phyloP scores from a whole-genome alignment of 1,140 invertebrate genomes.

The Coenobita brevimanus region DNA sequence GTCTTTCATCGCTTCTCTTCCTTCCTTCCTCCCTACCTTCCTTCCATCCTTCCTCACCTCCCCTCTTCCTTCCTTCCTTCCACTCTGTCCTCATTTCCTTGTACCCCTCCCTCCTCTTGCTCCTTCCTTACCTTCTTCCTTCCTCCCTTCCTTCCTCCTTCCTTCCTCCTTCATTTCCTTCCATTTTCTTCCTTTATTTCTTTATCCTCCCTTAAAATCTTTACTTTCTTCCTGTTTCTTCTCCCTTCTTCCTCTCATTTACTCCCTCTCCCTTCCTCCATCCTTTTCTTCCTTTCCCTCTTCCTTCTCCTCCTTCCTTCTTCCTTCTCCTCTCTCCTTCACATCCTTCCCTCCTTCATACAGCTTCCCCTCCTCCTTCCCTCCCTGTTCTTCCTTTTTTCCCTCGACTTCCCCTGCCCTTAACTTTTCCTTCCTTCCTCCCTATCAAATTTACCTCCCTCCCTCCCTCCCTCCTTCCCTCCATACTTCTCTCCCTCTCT shows the following conservation, averaged over 20 bases:
- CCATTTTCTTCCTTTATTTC: background rate
- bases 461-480: too few species aligned
- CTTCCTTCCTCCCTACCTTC: too few species aligned
- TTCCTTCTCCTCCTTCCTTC: too few species aligned
- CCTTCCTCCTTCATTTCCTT: background rate
- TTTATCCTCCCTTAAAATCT: background rate
- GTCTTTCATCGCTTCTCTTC: too few species aligned
- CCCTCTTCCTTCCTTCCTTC: background rate
- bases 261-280: background rate
- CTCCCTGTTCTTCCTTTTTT: too few species aligned
- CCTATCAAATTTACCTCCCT: too few species aligned
- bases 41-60: background rate
- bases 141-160: background rate
- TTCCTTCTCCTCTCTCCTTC: background rate
- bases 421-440: too few species aligned
- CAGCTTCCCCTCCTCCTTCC: background rate
- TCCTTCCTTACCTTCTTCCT: slow-evolving; percentile 36
- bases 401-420: too few species aligned
- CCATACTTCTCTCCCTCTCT: too few species aligned
- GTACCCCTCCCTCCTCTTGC: too few species aligned
- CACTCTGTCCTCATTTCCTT: too few species aligned
- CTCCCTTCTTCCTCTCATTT: background rate
- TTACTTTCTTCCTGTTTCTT: background rate
- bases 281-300: too few species aligned
- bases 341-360: background rate